phyloP scores from a whole-genome alignment of 2,113 vertebrate genomes.

The Arenaria interpres region DNA sequence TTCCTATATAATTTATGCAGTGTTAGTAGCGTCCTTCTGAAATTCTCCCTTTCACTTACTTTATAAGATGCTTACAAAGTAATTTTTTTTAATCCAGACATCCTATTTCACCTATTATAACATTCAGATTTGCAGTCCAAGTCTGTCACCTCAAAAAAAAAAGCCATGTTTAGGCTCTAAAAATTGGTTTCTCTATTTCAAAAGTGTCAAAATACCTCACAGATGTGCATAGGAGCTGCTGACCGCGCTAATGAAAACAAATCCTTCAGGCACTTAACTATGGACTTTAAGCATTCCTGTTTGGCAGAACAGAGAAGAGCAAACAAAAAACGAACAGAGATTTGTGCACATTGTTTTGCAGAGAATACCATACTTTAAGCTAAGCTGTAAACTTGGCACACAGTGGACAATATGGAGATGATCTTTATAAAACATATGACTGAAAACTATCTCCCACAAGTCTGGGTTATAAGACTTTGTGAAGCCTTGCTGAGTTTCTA shows the following conservation, averaged over 20 bases:
- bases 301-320: not conserved
- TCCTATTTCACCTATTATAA: not conserved
- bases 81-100: not conserved
- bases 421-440: not conserved
- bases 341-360: not conserved
- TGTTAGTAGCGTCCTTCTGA: not conserved
- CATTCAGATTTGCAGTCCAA: not conserved
- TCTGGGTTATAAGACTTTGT: not conserved
- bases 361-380: not conserved
- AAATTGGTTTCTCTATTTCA: not conserved
- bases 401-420: not conserved
- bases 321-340: not conserved
- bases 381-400: not conserved
- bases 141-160: not conserved
- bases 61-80: not conserved
- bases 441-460: not conserved
- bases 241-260: not conserved
- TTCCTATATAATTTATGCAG: not conserved
- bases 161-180: not conserved
- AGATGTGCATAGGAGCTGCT: not conserved
- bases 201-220: not conserved
- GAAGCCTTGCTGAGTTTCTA: not conserved
- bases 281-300: not conserved
- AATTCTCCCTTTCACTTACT: not conserved
- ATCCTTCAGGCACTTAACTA: not conserved